Evolutionary conservation across 2,888 invertebrate genomes (phyloP).

Genomic region (Opisthograptis luteolata): DNA sequence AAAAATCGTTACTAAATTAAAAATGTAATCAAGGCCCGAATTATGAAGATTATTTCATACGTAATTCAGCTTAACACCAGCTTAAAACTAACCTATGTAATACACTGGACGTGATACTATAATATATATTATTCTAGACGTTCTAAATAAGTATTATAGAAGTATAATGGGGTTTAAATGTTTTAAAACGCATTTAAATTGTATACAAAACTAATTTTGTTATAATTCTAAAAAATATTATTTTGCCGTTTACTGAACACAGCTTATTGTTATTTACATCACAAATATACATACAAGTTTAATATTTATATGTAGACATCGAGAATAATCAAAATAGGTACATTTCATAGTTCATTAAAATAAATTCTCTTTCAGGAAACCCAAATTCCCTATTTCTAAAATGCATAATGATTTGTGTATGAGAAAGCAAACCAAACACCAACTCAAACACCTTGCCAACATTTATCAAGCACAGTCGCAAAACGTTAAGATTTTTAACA

Average conservation of each 20-base stretch:
- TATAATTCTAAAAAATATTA: constrained; percentile 50
- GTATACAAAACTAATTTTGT: constrained; percentile 63
- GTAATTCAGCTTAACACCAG: constrained; percentile 19
- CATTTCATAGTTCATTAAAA: too few species aligned
- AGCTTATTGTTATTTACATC: constrained; percentile 55
- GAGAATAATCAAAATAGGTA: background rate
- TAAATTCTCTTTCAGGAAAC: background rate
- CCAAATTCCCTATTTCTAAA: background rate
- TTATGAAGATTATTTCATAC: background rate
- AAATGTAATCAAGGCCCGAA: background rate
- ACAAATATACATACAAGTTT: constrained; percentile 22
- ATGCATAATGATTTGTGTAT: background rate
- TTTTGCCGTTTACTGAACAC: constrained; percentile 60
- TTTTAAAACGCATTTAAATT: constrained; percentile 52
- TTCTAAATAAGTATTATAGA: constrained; percentile 31
- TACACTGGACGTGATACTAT: constrained; percentile 36
- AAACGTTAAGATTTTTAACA: constrained; percentile 1
- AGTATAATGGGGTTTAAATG: constrained; percentile 51
- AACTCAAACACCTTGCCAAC: too few species aligned
- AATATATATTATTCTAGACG: constrained; percentile 39
- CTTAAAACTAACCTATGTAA: constrained; percentile 16
- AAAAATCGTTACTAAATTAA: too few species aligned
- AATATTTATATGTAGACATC: background rate
- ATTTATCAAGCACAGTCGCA: background rate
- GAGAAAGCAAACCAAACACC: background rate